These are phyloP conservation scores for Dione juno DNA, from an alignment of 2,888 invertebrate species.

Conservation along the genomic window DNA sequence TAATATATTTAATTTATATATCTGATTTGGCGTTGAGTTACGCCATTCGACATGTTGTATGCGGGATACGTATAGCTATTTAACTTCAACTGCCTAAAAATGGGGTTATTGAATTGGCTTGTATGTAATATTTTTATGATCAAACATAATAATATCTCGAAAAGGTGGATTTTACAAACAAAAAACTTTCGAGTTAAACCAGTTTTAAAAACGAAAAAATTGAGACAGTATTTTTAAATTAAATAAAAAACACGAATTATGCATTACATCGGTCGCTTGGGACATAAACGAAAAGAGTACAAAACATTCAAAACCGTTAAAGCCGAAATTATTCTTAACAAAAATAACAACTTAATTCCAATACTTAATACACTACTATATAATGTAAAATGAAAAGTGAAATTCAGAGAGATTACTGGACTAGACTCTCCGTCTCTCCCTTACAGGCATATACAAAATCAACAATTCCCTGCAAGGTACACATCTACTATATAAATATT, in stretches of 20 bases:
- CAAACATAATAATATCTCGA: conserved; percentile 13
- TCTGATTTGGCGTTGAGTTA: no score
- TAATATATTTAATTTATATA: no score
- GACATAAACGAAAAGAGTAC: conserved; percentile 2
- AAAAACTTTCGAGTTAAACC: conserved; percentile 24
- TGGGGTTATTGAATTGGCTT: conserved; percentile 17
- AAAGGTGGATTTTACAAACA: conserved; percentile 13
- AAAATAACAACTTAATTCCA: not conserved
- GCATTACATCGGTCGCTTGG: conserved; percentile 5
- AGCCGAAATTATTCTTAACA: not conserved
- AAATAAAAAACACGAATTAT: conserved; percentile 19
- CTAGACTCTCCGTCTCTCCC: no score
- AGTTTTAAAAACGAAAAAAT: conserved; percentile 17
- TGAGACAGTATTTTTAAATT: conserved; percentile 16
- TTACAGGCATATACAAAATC: no score
- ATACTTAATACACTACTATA: no score
- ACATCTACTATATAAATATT: conserved; percentile 1
- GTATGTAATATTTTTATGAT: conserved; percentile 20
- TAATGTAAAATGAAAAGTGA: no score
- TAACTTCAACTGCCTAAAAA: not conserved
- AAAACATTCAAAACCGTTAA: conserved; percentile 11
- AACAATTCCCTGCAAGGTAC: no score
- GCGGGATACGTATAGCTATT: not conserved
- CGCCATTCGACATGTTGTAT: no score
- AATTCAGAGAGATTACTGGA: no score